Evolutionary conservation across 2,113 vertebrate species (phyloP), one percentile per base, ranked within the genome.

Genomic region (Paedocypris sp.): DNA sequence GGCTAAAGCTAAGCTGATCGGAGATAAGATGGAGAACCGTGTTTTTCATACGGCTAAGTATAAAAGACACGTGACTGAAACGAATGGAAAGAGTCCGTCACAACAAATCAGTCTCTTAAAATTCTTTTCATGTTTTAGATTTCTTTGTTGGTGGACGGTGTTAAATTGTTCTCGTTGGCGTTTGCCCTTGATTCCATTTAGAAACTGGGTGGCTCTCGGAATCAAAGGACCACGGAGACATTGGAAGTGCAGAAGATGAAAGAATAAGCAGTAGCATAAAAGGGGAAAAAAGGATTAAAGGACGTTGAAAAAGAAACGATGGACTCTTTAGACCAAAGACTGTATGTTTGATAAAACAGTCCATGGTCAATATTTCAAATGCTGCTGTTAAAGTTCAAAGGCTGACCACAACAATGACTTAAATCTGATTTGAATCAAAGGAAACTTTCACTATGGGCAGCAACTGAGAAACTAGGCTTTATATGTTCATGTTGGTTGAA

Each of bases 261-360:
- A 70, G 62, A 31, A 51, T 57, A 22, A 46, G 51, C 58, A 49
- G 58, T 56, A 49, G 38, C 56, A 60, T 41, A 46, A 46, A 59
- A 49, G 39, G n/a, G n/a, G n/a, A n/a, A 69, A 60, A 62, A 28
- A 12, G 8, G 51, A 66, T 52, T 66, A 65, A 61, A 65, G 62
- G 62, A 35, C 7, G 12, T 15, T 4, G 11, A 50, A 54, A 42
- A 63, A 35, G 32, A 63, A 35, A 36, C 7, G 1, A 41, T 11
- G 33, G 8, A 49, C 35, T 11, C 5, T 41, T 29, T 8, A 26
- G 47, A 53, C 48, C 42, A 45, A 50, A 70, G 60, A 60, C 22
- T 28, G 5, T 29, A 19, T 6, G 6, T 6, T 11, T 19, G 13
- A 57, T 39, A 22, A 43, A 57, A 52, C 15, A 57, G 25, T 42